These are phyloP conservation scores for Euphydryas editha DNA, from an alignment of 2,888 invertebrate species.

Conservation along the genomic window DNA sequence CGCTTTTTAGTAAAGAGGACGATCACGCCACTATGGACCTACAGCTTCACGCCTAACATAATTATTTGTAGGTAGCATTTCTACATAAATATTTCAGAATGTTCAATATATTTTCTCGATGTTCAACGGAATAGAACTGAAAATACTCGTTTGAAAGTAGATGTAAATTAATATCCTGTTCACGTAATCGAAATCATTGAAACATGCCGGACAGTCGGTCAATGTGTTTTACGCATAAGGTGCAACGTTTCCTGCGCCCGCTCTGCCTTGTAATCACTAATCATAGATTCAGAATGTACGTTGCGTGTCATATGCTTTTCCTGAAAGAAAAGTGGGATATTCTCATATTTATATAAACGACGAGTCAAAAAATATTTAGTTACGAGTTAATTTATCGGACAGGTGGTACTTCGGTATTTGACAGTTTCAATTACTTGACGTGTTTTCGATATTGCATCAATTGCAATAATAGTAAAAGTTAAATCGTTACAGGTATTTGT, in stretches of 20 bases:
- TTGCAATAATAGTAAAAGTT: neutral
- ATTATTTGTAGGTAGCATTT: slow-evolving; percentile 14
- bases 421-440: neutral
- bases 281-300: slow-evolving; percentile 56
- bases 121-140: slow-evolving; percentile 54
- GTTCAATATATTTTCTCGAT: slow-evolving; percentile 8
- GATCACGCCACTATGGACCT: slow-evolving; percentile 52
- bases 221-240: slow-evolving; percentile 46
- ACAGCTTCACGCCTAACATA: slow-evolving; percentile 47
- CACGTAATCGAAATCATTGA: slow-evolving; percentile 47
- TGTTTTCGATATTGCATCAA: neutral
- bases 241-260: slow-evolving; percentile 51
- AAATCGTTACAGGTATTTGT: neutral
- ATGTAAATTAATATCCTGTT: slow-evolving; percentile 47
- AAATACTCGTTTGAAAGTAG: slow-evolving; percentile 35
- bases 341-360: slow-evolving; percentile 70
- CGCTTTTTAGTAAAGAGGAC: slow-evolving; percentile 48
- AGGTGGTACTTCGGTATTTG: slow-evolving; percentile 14
- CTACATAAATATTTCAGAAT: neutral
- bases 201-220: slow-evolving; percentile 49
- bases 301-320: slow-evolving; percentile 66
- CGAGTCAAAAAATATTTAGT: slow-evolving; percentile 43
- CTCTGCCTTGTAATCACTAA: slow-evolving; percentile 53
- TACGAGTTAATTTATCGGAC: slow-evolving; percentile 27
- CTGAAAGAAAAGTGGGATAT: slow-evolving; percentile 73